Percentiles rank a stretch among this genome's conserved stretches.
These are phyloP conservation scores for Mus spicilegus DNA, from an alignment of 2,113 vertebrate species.

Conservation along the genomic window DNA sequence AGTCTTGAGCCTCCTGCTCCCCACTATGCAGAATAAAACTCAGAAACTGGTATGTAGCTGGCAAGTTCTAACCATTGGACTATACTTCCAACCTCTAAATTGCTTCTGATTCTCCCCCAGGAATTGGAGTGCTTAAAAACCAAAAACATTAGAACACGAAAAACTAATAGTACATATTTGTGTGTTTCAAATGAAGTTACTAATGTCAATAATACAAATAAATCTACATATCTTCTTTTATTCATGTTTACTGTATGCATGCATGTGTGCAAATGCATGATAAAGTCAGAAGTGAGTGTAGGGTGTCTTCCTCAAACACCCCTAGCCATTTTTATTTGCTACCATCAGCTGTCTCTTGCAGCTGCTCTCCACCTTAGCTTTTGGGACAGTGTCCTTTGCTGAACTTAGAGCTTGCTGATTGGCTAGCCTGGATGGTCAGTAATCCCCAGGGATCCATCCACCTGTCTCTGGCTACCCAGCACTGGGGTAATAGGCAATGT, in stretches of 20 bases:
- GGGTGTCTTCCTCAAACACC: background rate
- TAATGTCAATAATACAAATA: background rate
- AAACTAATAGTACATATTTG: background rate
- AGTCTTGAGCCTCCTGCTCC: background rate
- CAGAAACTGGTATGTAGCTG: background rate
- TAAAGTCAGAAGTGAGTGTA: background rate
- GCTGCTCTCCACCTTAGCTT: background rate
- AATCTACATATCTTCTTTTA: background rate
- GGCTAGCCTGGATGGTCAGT: background rate
- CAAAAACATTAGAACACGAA: background rate
- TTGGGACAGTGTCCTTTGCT: background rate
- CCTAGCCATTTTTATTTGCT: background rate
- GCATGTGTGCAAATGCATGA: background rate
- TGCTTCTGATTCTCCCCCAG: slow-evolving; percentile 20
- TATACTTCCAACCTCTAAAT: background rate
- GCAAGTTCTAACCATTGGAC: background rate
- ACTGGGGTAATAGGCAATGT: background rate
- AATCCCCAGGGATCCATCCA: background rate
- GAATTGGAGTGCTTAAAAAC: background rate
- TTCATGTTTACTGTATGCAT: background rate
- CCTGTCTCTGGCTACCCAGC: background rate
- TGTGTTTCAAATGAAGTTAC: background rate
- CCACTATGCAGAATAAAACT: background rate
- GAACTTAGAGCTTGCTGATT: background rate
- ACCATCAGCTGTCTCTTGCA: background rate